Evolutionary conservation across 2,797 vertebrate species (phyloP).

Genomic region (Synaphobranchus kaupii): DNA sequence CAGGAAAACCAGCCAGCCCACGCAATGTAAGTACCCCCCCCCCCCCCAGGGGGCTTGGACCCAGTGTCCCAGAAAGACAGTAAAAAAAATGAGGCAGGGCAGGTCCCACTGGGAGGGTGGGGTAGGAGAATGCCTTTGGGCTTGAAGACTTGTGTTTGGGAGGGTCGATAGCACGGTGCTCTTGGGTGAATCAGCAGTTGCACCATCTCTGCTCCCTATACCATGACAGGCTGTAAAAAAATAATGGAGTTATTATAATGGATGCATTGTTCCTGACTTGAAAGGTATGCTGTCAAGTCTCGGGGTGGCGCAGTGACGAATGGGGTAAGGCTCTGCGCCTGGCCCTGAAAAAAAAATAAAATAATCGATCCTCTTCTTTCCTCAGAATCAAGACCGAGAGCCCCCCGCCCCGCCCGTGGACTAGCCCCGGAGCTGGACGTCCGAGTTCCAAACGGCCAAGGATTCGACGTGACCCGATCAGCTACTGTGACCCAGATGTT

Average conservation of each 20-base stretch:
- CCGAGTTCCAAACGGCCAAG: slow-evolving; percentile 55
- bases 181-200: background rate
- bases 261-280: background rate
- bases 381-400: slow-evolving; percentile 75
- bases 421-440: slow-evolving; percentile 63
- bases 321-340: background rate
- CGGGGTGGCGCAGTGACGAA: background rate
- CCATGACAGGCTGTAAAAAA: background rate
- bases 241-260: background rate
- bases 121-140: slow-evolving; percentile 1
- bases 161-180: background rate
- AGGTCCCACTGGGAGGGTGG: background rate
- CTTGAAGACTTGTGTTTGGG: background rate
- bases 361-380: slow-evolving; percentile 31
- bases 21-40: slow-evolving; percentile 77
- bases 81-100: background rate
- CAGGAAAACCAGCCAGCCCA: slow-evolving; percentile 80
- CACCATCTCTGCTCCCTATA: background rate
- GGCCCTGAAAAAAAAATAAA: background rate
- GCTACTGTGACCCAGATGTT: slow-evolving; percentile 69
- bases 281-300: background rate
- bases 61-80: background rate
- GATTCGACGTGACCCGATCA: slow-evolving; percentile 72
- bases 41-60: background rate
- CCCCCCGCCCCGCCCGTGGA: slow-evolving; percentile 92